Evolutionary conservation across 2,113 vertebrate species (phyloP).

Genomic region (Ammodytes marinus): DNA sequence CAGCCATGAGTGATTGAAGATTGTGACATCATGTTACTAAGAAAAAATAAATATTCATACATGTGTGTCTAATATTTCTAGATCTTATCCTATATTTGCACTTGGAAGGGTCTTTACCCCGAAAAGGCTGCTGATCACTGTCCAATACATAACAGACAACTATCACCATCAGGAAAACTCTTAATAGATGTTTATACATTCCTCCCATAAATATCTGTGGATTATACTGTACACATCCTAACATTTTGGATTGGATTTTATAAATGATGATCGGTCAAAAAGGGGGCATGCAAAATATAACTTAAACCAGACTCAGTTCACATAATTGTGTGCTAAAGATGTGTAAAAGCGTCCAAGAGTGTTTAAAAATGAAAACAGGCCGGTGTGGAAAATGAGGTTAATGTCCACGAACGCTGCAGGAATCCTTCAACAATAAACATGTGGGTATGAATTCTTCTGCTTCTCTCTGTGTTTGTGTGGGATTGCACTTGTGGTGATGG

Average conservation of each 20-base stretch:
- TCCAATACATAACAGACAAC: neutral
- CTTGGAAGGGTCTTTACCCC: neutral
- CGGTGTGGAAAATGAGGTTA: neutral
- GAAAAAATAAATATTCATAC: neutral
- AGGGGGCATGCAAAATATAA: neutral
- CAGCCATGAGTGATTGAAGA: neutral
- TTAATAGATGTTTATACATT: neutral
- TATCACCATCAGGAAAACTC: neutral
- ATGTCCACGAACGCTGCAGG: neutral
- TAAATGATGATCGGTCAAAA: neutral
- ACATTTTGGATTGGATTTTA: neutral
- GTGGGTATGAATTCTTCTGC: neutral
- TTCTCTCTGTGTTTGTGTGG: constrained; percentile 3
- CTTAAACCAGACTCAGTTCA: neutral
- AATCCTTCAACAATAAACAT: constrained; percentile 13
- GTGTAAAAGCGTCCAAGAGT: neutral
- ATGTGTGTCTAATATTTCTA: neutral
- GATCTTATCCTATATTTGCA: neutral
- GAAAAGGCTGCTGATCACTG: neutral
- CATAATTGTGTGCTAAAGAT: neutral
- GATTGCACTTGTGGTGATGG: constrained; percentile 42
- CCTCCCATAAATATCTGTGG: neutral
- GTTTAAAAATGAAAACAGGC: neutral
- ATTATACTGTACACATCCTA: neutral
- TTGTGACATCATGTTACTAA: neutral